Evolutionary conservation across 2,113 vertebrate species (phyloP), one percentile per base, ranked within the genome.

Genomic region (Austrofundulus limnaeus): DNA sequence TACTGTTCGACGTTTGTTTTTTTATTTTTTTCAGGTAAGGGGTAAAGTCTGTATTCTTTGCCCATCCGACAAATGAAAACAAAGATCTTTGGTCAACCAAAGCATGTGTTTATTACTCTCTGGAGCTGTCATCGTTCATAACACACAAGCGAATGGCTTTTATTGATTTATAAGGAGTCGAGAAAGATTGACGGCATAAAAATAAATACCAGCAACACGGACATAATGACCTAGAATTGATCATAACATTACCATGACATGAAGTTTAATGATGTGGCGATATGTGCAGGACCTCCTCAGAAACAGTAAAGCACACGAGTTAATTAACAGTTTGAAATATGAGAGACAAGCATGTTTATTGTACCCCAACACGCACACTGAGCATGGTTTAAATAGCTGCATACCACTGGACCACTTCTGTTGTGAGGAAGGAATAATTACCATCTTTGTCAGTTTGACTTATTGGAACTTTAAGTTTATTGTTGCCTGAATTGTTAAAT

Each of bases 81-180:
- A 56, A 12, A 47, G 1, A 13, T 46, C 39, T 28, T 24, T 23
- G 19, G 23, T 23, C 46, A 42, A 48, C 65, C 2, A 57, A 60
- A 72, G 54, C 19, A 12, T 43, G 15, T 49, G 14, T n/a, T 70
- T 58, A 52, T 67, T 43, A 20, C 66, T 45, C 41, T 48, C 2
- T 43, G 21, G 5, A 61, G 46, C n/a, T 54, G 37, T 38, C 34
- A 16, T 54, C 8, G 51, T 66, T 56, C 48, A 47, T 56, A 50
- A 62, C 60, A 37, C 49, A 20, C 17, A 43, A 14, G 42, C 31
- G 42, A 39, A 39, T 46, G 23, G 16, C 12, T 48, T 25, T 56
- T 51, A 61, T 28, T 20, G 38, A 60, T 52, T 67, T 20, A 31
- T 34, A 46, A 46, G 1, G 12, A 43, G 24, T 25, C 20, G 19